Conservation (phyloP, 2,888 invertebrate species). For the Blastobasis adustella region DNA sequence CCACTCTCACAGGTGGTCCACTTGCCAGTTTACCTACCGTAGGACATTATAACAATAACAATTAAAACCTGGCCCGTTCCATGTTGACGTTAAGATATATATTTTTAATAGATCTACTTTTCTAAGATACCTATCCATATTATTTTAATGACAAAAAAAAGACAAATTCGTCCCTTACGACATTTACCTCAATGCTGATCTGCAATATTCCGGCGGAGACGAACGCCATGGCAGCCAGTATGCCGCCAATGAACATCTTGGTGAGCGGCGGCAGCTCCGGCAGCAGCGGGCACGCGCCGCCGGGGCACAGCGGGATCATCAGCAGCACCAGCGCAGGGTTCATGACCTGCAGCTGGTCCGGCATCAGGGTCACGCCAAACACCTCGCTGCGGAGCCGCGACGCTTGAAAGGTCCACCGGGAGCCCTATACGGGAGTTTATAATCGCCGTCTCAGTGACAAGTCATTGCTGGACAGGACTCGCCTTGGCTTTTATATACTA, state of each 20-base stretch:
- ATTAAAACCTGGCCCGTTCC: no score
- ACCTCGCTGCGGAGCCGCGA: constrained; percentile 79
- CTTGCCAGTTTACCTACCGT: no score
- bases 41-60: no score
- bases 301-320: constrained; percentile 79
- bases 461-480: neutral
- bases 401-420: constrained; percentile 87
- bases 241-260: constrained; percentile 84
- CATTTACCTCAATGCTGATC: constrained; percentile 63
- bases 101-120: no score
- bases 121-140: no score
- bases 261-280: constrained; percentile 76
- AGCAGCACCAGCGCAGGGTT: constrained; percentile 83
- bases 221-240: constrained; percentile 58
- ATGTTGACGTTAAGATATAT: no score
- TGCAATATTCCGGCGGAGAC: constrained; percentile 78
- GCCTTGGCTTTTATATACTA: no score
- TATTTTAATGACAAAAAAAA: no score
- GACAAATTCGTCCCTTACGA: neutral
- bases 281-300: constrained; percentile 55
- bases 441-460: no score
- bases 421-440: constrained; percentile 61
- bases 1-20: no score
- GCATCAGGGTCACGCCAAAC: constrained; percentile 70
- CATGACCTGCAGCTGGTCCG: constrained; percentile 88